Conservation (phyloP, 2,797 vertebrate genomes). For the Luscinia megarhynchos region DNA sequence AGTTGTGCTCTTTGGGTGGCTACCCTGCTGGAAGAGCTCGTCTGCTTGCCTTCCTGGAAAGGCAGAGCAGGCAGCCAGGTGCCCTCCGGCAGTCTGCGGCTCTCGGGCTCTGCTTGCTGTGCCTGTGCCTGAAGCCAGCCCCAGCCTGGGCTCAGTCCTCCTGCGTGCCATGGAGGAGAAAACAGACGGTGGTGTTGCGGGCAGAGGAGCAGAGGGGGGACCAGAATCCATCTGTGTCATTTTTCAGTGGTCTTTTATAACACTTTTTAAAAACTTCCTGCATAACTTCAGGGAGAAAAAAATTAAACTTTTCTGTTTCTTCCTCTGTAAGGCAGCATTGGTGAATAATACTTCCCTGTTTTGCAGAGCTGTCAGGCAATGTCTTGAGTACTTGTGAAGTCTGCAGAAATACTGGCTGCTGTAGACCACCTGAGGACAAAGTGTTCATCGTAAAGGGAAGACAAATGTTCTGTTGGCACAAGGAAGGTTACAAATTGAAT, state of each 20-base stretch:
- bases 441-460: background rate
- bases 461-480: background rate
- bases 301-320: background rate
- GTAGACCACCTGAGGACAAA: background rate
- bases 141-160: constrained; percentile 23
- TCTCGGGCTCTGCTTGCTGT: constrained; percentile 7
- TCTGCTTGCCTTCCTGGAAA: constrained; percentile 52
- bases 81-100: constrained; percentile 47
- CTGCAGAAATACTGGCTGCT: background rate
- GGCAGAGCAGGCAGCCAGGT: constrained; percentile 56
- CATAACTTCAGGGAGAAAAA: background rate
- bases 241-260: background rate
- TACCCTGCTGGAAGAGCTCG: background rate
- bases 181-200: background rate
- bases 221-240: background rate
- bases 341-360: background rate
- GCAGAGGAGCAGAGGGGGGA: background rate
- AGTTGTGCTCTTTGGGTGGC: constrained; percentile 25
- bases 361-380: background rate
- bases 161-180: background rate
- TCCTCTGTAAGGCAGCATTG: background rate
- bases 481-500: background rate
- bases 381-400: background rate
- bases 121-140: constrained; percentile 21
- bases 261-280: background rate